Percentiles rank a stretch among this genome's conserved stretches.
Evolutionary conservation across 2,797 vertebrate genomes (phyloP).

Genomic region (Eospalax fontanierii): DNA sequence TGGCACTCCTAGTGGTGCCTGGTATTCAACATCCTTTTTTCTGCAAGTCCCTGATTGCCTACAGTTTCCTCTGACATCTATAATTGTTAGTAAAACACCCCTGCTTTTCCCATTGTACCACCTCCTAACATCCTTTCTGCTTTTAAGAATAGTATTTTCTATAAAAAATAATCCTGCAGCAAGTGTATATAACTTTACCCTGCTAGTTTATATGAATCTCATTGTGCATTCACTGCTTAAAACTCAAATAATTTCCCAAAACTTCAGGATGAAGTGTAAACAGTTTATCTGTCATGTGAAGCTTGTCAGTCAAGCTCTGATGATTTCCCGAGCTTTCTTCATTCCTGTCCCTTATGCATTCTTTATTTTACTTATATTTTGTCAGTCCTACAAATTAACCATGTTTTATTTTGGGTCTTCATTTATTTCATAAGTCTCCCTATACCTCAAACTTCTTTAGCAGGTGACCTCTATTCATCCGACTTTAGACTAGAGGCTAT

Average conservation of each 20-base stretch:
- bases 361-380: background rate
- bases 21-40: background rate
- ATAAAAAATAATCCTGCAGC: constrained; percentile 19
- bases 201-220: background rate
- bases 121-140: background rate
- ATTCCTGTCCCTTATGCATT: background rate
- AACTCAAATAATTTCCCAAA: background rate
- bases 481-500: background rate
- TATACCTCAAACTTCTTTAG: background rate
- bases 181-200: too few relatives aligned
- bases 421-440: background rate
- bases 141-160: background rate
- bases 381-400: background rate
- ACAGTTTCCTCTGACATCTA: background rate
- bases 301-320: background rate
- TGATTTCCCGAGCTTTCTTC: background rate
- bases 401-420: background rate
- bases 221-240: background rate
- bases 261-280: background rate
- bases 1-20: background rate
- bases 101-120: background rate
- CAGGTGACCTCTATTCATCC: background rate
- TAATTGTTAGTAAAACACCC: background rate
- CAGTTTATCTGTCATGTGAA: background rate
- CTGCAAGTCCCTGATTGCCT: background rate